phyloP scores from a whole-genome alignment of 2,113 vertebrate species.

The Chelonoidis abingdonii region DNA sequence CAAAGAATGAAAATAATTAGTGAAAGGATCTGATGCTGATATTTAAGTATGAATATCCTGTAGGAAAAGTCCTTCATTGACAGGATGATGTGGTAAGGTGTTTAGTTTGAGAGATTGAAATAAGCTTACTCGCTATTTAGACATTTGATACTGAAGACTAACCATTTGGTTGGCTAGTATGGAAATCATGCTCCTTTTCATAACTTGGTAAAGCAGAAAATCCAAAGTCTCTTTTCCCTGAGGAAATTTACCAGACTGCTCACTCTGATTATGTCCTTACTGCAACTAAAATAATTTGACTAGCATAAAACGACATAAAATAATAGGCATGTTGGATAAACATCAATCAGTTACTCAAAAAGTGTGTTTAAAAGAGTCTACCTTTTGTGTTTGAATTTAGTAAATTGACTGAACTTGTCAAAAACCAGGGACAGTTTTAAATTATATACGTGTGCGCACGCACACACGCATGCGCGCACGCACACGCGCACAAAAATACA shows the following conservation, averaged over 20 bases:
- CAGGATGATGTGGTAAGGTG: slow-evolving; percentile 34
- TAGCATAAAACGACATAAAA: neutral
- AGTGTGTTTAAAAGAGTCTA: neutral
- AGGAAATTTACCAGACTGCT: neutral
- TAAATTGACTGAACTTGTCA: neutral
- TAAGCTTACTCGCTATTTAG: neutral
- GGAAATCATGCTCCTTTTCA: slow-evolving; percentile 33
- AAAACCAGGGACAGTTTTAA: neutral
- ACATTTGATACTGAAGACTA: slow-evolving; percentile 38
- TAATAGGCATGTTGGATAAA: neutral
- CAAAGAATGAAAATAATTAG: neutral
- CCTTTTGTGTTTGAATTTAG: neutral
- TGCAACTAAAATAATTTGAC: neutral
- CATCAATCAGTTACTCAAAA: neutral
- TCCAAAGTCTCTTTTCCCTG: neutral
- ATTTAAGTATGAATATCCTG: neutral
- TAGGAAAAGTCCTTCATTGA: slow-evolving; percentile 25
- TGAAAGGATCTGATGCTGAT: neutral
- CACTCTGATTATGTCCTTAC: neutral
- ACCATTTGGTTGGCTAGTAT: slow-evolving; percentile 13
- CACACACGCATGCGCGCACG: neutral
- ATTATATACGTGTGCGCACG: too few relatives aligned
- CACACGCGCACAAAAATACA: neutral
- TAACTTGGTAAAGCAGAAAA: slow-evolving; percentile 1
- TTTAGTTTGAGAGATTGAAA: neutral